Base-by-base conservation (phyloP, 2,888 invertebrate genomes). In the Eupithecia pulchellata region DNA sequence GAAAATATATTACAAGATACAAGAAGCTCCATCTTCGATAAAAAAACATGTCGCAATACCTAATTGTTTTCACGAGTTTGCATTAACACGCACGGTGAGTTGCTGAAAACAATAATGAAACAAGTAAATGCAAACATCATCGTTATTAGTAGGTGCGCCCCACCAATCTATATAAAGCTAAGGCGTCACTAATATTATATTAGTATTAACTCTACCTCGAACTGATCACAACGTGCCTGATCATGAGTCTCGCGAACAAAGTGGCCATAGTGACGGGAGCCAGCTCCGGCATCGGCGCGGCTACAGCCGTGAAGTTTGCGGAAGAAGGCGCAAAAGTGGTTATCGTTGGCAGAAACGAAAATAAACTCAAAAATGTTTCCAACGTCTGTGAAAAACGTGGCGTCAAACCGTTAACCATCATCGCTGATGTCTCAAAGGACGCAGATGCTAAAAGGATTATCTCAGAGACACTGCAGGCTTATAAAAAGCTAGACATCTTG, bases 261-360 rank as follows among this genome's bases (percentile, higher is more conserved):
- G 85, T 86, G 4, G 86, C 86, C 6, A 69, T 88, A 32, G 81
- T 87, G 25, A 87, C 85, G 4, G 88, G 87, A 5, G 82, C 83
- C 1, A 84, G 86, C 68, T 84, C 86, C 3, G 87, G 88, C 2
- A 87, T 88, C 14, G 87, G 88, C 6, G 86, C 86, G 3, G 79
- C 86, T 0, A 82, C 82, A 29, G 87, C 87, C 0, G 68, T 83
- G 17, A 73, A 74, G 29, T 76, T 81, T 9, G 74, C 80, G 8
- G 66, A 72, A 64, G 75, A 78, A 73, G 77, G 77, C 2, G 81
- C 78, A 17, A 74, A 72, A 64, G 78, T 81, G 0, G 75, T 62
- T 17, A 76, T 81, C 20, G 75, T 79, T 20, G 81, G 79, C 13
- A 77, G 81, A 75, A 82, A 80, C 60, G 71, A 72, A 68, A 66